phyloP scores from a whole-genome alignment of 2,797 vertebrate species.

The Hirundo rustica region DNA sequence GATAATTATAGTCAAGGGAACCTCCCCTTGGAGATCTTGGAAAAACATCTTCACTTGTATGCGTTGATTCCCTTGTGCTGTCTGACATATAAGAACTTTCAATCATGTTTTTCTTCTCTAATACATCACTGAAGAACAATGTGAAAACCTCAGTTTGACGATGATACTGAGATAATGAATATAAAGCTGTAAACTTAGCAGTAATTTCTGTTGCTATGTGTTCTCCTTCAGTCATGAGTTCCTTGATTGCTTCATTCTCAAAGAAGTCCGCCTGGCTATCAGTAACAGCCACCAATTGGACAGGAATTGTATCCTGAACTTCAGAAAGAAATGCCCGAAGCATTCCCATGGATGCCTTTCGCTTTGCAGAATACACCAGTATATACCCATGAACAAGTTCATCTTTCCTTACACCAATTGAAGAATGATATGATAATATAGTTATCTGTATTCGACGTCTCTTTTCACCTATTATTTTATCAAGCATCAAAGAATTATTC shows the following conservation, averaged over 20 bases:
- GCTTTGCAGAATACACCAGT: slow-evolving; percentile 95
- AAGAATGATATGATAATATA: slow-evolving; percentile 95
- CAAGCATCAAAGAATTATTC: slow-evolving; percentile 93
- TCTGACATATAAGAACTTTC: slow-evolving; percentile 95
- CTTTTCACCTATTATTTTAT: slow-evolving; percentile 97
- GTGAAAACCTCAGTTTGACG: slow-evolving; percentile 97
- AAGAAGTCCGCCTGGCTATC: slow-evolving; percentile 99
- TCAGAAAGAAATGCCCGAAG: slow-evolving; percentile 95
- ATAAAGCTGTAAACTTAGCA: slow-evolving; percentile 96
- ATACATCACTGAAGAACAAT: slow-evolving; percentile 94
- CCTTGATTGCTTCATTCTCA: slow-evolving; percentile 97
- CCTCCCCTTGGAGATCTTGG: slow-evolving; percentile 90
- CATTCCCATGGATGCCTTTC: slow-evolving; percentile 99
- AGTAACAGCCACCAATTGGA: slow-evolving; percentile 97
- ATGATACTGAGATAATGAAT: slow-evolving; percentile 97
- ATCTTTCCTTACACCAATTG: slow-evolving; percentile 96
- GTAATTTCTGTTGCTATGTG: slow-evolving; percentile 98
- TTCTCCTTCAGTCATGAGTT: slow-evolving; percentile 98
- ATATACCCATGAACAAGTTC: slow-evolving; percentile 98
- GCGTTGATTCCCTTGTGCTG: slow-evolving; percentile 85
- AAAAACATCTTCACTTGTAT: slow-evolving; percentile 90
- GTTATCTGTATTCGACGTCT: slow-evolving; percentile 95
- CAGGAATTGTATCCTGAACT: slow-evolving; percentile 97
- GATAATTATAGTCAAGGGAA: slow-evolving; percentile 91
- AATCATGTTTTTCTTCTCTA: slow-evolving; percentile 94